Percentiles rank a stretch among this genome's conserved stretches.
Conservation (phyloP, 2,797 vertebrate species). For the Brachymystax lenok region DNA sequence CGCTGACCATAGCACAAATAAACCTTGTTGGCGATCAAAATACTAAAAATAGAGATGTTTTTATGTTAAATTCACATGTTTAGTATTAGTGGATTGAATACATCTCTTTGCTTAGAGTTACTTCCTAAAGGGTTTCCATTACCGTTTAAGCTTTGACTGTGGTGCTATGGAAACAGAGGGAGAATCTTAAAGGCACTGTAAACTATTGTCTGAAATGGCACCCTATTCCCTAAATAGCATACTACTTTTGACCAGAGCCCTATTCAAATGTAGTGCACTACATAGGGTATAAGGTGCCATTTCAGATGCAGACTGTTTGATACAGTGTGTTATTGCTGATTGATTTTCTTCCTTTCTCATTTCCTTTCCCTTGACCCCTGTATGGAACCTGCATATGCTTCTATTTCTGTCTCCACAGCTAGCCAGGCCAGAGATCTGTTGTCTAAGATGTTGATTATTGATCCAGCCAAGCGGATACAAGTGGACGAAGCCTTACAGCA, state of each 20-base stretch:
- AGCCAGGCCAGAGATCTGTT: constrained; percentile 98
- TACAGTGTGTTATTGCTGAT: not conserved
- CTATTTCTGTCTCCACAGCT: constrained; percentile 75
- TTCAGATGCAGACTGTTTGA: not conserved
- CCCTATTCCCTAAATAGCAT: too few relatives aligned
- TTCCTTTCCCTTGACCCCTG: not conserved
- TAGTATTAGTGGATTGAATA: not conserved
- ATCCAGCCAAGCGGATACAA: constrained; percentile 96
- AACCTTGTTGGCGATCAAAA: too few relatives aligned
- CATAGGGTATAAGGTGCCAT: not conserved
- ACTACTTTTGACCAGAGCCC: too few relatives aligned
- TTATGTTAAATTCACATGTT: not conserved
- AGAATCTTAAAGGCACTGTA: not conserved
- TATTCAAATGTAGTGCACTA: too few relatives aligned
- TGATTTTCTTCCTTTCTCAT: not conserved
- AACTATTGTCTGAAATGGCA: not conserved
- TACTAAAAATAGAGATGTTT: not conserved
- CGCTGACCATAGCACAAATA: too few relatives aligned
- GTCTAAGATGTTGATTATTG: constrained; percentile 99
- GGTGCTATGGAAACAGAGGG: constrained; percentile 12
- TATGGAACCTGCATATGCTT: not conserved
- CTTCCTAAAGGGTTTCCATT: too few relatives aligned
- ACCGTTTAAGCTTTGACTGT: not conserved
- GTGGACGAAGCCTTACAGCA: constrained; percentile 99
- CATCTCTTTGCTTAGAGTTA: too few relatives aligned